Evolutionary conservation across 2,888 invertebrate species (phyloP), one percentile per base, ranked within the genome.

Genomic region (Eupithecia subumbrata): DNA sequence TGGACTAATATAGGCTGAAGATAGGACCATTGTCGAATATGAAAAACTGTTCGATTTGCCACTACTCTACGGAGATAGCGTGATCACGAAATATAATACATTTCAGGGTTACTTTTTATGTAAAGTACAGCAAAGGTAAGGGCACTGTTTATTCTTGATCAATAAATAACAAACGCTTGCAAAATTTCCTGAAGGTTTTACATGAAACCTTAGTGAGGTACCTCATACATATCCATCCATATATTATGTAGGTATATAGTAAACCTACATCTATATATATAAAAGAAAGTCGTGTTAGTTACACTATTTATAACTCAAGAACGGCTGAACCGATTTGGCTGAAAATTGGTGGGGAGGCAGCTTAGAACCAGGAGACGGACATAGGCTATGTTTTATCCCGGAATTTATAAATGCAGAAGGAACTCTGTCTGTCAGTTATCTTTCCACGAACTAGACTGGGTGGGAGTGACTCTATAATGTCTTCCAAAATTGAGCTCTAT

Each of bases 81-180:
- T 73, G 73, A 45, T 69, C 18, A 22, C 43, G 69, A 64, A 74
- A 70, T 64, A 30, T 69, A 40, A 69, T 63, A 63, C 48, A 16
- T 72, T 77, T 77, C 77, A 77, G 75, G 77, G 77, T 77, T 73
- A 77, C 63, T 71, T 72, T 71, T 72, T 60, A 30, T 73, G 74
- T 76, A 69, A 76, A 76, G 73, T 60, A 67, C 40, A 40, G 30
- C 71, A 43, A 73, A 76, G 63, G 63, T 74, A 74, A 64, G 25
- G 64, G 30, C 63, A 34, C 63, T 37, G 71, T 74, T 69, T 60
- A 56, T 40, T 68, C 18, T 68, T 14, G 45, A 74, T 76, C 76
- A 72, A 69, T 74, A 73, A 43, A 74, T 74, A 76, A 60, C 56
- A 69, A 74, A 70, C 11, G 70, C 14, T 69, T 25, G 70, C 64